Percentiles rank a stretch among this genome's conserved stretches.
Conservation (phyloP, 1,140 invertebrate genomes). For the Aphidius ervi region DNA sequence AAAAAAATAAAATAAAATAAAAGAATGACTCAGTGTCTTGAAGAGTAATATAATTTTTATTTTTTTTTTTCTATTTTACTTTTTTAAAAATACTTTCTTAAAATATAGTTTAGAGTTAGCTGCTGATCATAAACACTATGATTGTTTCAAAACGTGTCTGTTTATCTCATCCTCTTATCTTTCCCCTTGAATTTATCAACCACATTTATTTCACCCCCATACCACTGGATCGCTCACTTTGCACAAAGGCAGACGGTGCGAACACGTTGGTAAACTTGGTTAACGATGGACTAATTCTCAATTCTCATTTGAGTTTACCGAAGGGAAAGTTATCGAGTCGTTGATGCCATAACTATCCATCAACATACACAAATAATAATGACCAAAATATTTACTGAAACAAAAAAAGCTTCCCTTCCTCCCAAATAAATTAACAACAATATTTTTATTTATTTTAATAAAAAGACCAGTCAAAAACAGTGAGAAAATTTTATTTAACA, state of each 20-base stretch:
- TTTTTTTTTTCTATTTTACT: too few species aligned
- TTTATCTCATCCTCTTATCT: constrained; percentile 9
- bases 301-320: constrained; percentile 35
- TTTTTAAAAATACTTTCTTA: too few species aligned
- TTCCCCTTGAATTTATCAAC: constrained; percentile 26
- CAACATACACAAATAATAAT: too few species aligned
- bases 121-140: constrained; percentile 5
- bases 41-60: too few species aligned
- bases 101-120: too few species aligned
- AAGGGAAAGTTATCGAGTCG: constrained; percentile 31
- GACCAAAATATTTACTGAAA: too few species aligned
- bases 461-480: too few species aligned
- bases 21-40: too few species aligned
- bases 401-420: too few species aligned
- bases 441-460: too few species aligned
- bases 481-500: not conserved
- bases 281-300: constrained; percentile 51
- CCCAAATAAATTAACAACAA: too few species aligned
- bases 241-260: constrained; percentile 25
- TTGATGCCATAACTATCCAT: not conserved
- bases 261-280: constrained; percentile 45
- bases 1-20: too few species aligned
- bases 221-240: not conserved
- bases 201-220: constrained; percentile 18
- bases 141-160: constrained; percentile 22